Base-by-base conservation (phyloP, 2,888 invertebrate genomes). In the Flexamia atlantica region DNA sequence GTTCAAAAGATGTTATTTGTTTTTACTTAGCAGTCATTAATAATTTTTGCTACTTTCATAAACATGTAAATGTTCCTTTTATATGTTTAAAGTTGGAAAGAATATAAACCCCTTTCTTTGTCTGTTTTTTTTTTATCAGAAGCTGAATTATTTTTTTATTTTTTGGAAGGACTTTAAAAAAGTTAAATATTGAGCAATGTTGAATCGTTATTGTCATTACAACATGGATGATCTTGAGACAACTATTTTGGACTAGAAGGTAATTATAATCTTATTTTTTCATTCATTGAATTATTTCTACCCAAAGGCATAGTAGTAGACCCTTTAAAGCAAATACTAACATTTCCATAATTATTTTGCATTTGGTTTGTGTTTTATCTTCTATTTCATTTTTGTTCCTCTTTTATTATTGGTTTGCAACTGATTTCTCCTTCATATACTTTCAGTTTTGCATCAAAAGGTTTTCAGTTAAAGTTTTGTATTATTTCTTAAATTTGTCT, bases 311-410 rank as follows among this genome's bases (percentile, higher is more conserved):
- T 28, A 64, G 64, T 28, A 64, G 64, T 64, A 64, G 28, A 64
- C 30, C 30, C 12, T 57, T 12, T 50, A 12, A 57, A 23, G 20
- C 23, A 30, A n/a, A 70, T 23, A 70, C 70, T 70, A 70, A 70
- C 70, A 28, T 40, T 40, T 40, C 40, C 14, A 68, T 28, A 36
- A 70, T 23, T 60, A 5, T 53, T 60, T 68, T 70, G 40, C 36
- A 46, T 76, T 46, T 42, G 74, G 42, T 76, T 76, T 42, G 25
- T 2, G 23, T 25, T 46, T 76, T 76, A 42, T 76, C 74, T 76
- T 76, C 74, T 42, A 3, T 46, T 5, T 50, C 20, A 50, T 76
- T 76, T 76, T 76, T 25, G 42, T 76, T 76, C 46, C 28, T 10
- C 5, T 40, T 76, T 72, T 23, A n/a, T 17, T 20, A 40, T 40